These are phyloP conservation scores for Brachypteracias leptosomus DNA, from an alignment of 2,113 vertebrate species.

Conservation along the genomic window DNA sequence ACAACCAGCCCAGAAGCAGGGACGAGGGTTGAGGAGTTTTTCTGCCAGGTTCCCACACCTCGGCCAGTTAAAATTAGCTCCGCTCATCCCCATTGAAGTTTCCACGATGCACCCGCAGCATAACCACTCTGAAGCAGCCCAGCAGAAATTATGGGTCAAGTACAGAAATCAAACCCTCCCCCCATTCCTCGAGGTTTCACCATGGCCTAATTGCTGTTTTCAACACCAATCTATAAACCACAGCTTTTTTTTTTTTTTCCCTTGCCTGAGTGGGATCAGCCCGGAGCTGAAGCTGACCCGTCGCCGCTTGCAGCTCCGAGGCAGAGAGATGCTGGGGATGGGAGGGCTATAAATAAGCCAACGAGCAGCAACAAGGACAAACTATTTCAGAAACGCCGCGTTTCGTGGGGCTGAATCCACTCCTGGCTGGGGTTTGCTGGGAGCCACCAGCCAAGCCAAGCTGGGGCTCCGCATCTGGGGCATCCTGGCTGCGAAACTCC, in stretches of 20 bases:
- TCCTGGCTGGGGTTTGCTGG: not conserved
- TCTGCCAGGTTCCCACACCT: constrained; percentile 27
- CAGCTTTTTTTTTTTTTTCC: not conserved
- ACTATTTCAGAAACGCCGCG: not conserved
- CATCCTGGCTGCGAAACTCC: not conserved
- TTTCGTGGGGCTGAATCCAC: not conserved
- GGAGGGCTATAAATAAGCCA: constrained; percentile 34
- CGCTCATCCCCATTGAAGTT: constrained; percentile 28
- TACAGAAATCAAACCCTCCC: not conserved
- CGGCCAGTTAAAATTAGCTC: constrained; percentile 20
- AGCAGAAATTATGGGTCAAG: constrained; percentile 32
- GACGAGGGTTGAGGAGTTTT: not conserved
- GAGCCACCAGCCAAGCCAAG: not conserved
- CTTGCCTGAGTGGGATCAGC: not conserved
- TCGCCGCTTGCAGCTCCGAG: not conserved
- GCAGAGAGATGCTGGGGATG: not conserved
- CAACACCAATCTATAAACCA: not conserved
- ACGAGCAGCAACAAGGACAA: constrained; percentile 17
- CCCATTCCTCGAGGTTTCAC: not conserved
- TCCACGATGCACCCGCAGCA: not conserved
- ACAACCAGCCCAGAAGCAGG: constrained; percentile 10
- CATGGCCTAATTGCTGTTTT: constrained; percentile 31
- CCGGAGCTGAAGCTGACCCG: not conserved
- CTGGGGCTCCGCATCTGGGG: rapidly evolving
- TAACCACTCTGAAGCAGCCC: constrained; percentile 2